These are phyloP conservation scores for Bergia puertoricense DNA, from an alignment of 92 coral and sea anemone genomes.

Conservation along the genomic window DNA sequence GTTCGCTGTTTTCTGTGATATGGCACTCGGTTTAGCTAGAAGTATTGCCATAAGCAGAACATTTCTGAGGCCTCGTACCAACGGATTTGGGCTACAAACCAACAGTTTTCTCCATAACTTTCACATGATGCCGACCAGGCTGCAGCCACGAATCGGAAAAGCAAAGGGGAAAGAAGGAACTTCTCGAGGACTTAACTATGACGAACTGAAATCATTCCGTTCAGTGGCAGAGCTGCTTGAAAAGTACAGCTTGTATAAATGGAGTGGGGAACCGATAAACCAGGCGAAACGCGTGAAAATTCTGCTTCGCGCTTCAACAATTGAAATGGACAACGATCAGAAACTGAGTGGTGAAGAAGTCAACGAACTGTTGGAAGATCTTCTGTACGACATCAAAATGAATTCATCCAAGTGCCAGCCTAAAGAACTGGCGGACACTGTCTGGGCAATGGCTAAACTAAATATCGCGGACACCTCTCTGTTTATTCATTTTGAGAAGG, in stretches of 20 bases:
- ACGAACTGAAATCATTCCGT: constrained; percentile 1
- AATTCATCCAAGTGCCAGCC: constrained; percentile 45
- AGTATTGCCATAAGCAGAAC: background rate
- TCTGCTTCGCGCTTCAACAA: constrained; percentile 38
- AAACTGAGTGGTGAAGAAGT: background rate
- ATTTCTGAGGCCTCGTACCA: background rate
- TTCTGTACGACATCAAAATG: constrained; percentile 53
- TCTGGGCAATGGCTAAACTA: constrained; percentile 69
- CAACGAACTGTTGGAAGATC: constrained; percentile 25
- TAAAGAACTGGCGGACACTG: constrained; percentile 64
- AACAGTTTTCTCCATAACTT: background rate
- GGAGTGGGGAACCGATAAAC: constrained; percentile 15
- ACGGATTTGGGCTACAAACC: background rate
- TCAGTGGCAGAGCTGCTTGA: constrained; percentile 43
- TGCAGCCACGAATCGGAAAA: background rate
- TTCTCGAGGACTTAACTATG: constrained; percentile 9
- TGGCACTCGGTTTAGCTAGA: background rate
- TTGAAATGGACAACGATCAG: constrained; percentile 21
- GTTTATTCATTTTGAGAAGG: constrained; percentile 62
- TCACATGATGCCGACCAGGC: background rate
- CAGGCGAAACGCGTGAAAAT: constrained; percentile 33
- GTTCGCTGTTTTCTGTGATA: background rate
- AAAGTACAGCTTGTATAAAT: constrained; percentile 44
- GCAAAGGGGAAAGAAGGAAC: background rate
- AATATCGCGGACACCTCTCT: constrained; percentile 40